A percentile compares a stretch with the other conserved stretches of the same genome.
Evolutionary conservation across 2,888 invertebrate genomes (phyloP).

Genomic region (Drosophila niveifrons): DNA sequence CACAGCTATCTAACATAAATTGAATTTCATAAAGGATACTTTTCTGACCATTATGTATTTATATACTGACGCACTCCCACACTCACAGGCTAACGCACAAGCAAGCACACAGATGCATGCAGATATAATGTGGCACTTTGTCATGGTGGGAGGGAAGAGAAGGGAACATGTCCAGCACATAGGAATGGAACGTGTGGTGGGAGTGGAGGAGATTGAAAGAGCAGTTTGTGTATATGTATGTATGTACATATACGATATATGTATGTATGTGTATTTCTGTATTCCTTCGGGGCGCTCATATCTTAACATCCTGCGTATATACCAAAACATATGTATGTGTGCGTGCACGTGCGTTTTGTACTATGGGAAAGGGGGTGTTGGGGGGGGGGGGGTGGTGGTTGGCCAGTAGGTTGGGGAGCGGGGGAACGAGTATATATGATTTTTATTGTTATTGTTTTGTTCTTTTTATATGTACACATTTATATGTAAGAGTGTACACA

Average conservation of each 20-base stretch:
- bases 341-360: slow-evolving; percentile 48
- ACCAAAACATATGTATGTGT: slow-evolving; percentile 29
- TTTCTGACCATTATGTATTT: slow-evolving; percentile 66
- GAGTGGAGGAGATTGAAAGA: slow-evolving; percentile 9
- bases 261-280: slow-evolving; percentile 11
- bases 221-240: slow-evolving; percentile 8
- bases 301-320: slow-evolving; percentile 61
- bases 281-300: slow-evolving; percentile 59
- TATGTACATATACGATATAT: neutral
- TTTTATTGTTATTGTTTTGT: slow-evolving; percentile 84
- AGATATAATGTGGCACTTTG: slow-evolving; percentile 43
- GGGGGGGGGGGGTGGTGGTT: slow-evolving; percentile 18
- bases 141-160: slow-evolving; percentile 24
- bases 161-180: slow-evolving; percentile 20
- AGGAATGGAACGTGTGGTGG: neutral
- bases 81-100: neutral
- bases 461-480: slow-evolving; percentile 65
- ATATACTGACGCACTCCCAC: slow-evolving; percentile 26
- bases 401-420: slow-evolving; percentile 26
- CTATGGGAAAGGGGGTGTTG: neutral
- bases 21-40: slow-evolving; percentile 76
- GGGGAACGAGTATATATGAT: slow-evolving; percentile 76
- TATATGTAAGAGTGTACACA: slow-evolving; percentile 31
- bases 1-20: slow-evolving; percentile 62
- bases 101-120: slow-evolving; percentile 17